Conservation (phyloP, 1,140 invertebrate genomes). For the Zaprionus gabonicus region DNA sequence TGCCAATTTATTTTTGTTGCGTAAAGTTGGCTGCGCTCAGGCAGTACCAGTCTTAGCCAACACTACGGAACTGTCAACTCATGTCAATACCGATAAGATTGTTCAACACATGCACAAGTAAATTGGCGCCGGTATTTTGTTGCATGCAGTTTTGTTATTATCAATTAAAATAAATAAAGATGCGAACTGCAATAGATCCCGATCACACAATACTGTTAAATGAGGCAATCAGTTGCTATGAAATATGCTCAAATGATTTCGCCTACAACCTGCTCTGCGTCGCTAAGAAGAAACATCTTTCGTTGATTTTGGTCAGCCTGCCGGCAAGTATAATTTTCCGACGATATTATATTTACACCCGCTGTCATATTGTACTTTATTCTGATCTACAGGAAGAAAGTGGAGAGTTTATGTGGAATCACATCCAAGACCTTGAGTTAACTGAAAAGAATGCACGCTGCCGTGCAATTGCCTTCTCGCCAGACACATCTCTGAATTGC, state of each 20-base stretch:
- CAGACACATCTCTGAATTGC: slow-evolving; percentile 87
- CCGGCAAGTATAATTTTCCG: slow-evolving; percentile 56
- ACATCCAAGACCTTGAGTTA: slow-evolving; percentile 85
- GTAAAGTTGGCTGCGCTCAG: slow-evolving; percentile 12
- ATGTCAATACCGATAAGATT: neutral
- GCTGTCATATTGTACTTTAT: neutral
- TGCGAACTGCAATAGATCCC: slow-evolving; percentile 46
- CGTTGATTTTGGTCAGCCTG: slow-evolving; percentile 64
- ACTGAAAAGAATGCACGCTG: slow-evolving; percentile 77
- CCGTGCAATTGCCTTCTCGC: slow-evolving; percentile 86
- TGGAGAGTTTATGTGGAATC: slow-evolving; percentile 69
- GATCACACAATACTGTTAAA: slow-evolving; percentile 53
- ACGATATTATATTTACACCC: slow-evolving; percentile 1
- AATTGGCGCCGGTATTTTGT: slow-evolving; percentile 42
- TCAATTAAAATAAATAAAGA: slow-evolving; percentile 14
- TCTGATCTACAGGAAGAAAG: slow-evolving; percentile 60
- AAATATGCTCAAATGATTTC: slow-evolving; percentile 75
- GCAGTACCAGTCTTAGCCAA: neutral
- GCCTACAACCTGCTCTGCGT: slow-evolving; percentile 74
- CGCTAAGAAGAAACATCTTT: slow-evolving; percentile 53
- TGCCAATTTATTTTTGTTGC: neutral
- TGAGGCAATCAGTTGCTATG: slow-evolving; percentile 63
- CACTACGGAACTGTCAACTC: slow-evolving; percentile 4
- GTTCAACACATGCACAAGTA: slow-evolving; percentile 20
- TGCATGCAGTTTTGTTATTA: slow-evolving; percentile 12